These are phyloP conservation scores for Hydractinia echinata DNA, from an alignment of 30 jellyfish, hydroid and myxozoan genomes.

Conservation along the genomic window DNA sequence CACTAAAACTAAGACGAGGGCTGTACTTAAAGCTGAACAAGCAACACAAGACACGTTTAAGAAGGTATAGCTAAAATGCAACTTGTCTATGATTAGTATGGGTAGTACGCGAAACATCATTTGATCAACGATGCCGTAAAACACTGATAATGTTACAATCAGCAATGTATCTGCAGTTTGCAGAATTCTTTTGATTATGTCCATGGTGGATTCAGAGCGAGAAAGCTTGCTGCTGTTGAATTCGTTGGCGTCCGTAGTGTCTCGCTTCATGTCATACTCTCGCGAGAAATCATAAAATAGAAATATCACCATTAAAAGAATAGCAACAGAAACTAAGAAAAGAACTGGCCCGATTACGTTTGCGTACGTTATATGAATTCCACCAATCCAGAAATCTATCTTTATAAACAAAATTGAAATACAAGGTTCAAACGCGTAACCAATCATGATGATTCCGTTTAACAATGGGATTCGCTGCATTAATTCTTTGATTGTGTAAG, in stretches of 20 bases:
- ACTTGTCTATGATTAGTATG: too few species aligned
- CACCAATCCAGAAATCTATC: conserved; percentile 13
- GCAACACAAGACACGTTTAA: too few species aligned
- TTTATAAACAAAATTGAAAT: background rate
- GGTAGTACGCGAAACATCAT: too few species aligned
- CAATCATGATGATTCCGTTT: background rate
- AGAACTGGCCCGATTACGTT: background rate
- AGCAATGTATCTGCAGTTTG: too few species aligned
- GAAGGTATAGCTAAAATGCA: too few species aligned
- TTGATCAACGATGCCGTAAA: too few species aligned
- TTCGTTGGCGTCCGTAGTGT: background rate
- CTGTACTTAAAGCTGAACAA: too few species aligned
- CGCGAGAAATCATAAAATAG: background rate
- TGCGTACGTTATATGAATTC: background rate
- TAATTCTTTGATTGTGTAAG: background rate
- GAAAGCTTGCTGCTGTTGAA: background rate
- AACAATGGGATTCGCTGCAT: background rate
- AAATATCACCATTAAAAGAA: background rate
- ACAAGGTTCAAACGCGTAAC: background rate
- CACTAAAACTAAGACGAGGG: background rate
- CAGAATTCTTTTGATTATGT: too few species aligned
- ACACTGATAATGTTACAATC: too few species aligned
- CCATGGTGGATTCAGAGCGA: too few species aligned
- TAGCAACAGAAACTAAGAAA: background rate
- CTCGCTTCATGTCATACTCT: conserved; percentile 1